phyloP scores from a whole-genome alignment of 2,888 invertebrate genomes.

The Minunthozetes semirufus region DNA sequence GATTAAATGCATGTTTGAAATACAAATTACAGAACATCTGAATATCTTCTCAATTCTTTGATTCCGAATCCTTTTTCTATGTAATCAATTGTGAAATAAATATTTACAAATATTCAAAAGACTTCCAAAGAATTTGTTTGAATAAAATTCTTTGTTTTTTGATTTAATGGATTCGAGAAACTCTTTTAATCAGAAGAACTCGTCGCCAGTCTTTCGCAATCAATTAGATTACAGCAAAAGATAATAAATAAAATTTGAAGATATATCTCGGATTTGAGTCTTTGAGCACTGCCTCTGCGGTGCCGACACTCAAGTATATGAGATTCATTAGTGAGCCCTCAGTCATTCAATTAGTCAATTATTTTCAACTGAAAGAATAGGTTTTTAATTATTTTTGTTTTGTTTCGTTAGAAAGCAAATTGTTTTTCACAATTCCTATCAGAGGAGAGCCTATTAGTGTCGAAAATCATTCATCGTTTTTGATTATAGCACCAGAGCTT shows the following conservation, averaged over 20 bases:
- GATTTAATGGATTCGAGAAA: not conserved
- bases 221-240: too few relatives aligned
- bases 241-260: too few relatives aligned
- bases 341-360: too few relatives aligned
- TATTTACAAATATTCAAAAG: not conserved
- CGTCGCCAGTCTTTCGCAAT: too few relatives aligned
- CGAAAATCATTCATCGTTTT: not conserved
- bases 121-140: not conserved
- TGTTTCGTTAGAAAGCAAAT: not conserved
- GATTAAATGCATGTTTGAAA: not conserved
- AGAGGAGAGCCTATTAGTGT: not conserved
- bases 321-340: too few relatives aligned
- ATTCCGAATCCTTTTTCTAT: not conserved
- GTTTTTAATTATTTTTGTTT: too few relatives aligned
- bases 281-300: too few relatives aligned
- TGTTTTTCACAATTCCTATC: not conserved
- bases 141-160: not conserved
- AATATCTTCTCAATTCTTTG: not conserved
- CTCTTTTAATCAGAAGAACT: too few relatives aligned
- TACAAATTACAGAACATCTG: not conserved
- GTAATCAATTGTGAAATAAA: not conserved
- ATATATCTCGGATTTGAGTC: too few relatives aligned
- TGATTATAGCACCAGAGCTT: slow-evolving; percentile 8
- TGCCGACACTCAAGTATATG: too few relatives aligned
- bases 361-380: too few relatives aligned